These are phyloP conservation scores for Polylopha cassiicola DNA, from an alignment of 2,888 invertebrate genomes.

Conservation along the genomic window DNA sequence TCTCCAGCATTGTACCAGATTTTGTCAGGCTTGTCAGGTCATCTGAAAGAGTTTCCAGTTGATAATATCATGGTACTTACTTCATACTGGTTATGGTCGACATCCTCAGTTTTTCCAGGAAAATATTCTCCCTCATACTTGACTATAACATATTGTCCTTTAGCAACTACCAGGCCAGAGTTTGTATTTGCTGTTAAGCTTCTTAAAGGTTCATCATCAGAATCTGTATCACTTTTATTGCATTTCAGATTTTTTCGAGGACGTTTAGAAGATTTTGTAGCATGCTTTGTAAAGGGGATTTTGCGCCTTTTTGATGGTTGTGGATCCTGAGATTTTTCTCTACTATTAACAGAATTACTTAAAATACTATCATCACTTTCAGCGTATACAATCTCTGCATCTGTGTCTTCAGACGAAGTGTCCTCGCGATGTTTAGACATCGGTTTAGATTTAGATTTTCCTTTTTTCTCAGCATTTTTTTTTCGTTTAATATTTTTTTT, in stretches of 20 bases:
- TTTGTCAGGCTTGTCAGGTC: conserved; percentile 25
- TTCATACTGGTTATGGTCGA: conserved; percentile 22
- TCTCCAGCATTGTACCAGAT: conserved; percentile 23
- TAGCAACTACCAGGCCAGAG: conserved; percentile 7
- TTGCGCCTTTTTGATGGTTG: conserved; percentile 1
- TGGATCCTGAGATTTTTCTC: conserved; percentile 1
- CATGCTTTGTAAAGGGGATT: no score
- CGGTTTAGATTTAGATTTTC: conserved; percentile 5
- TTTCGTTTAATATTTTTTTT: conserved; percentile 8
- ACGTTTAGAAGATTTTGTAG: no score
- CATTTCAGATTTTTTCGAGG: no score
- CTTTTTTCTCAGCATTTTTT: conserved; percentile 3
- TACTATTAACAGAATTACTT: no score
- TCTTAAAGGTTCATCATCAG: conserved; percentile 1
- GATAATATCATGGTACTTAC: conserved; percentile 24
- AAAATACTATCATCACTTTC: conserved; percentile 19
- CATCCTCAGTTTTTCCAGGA: conserved; percentile 19
- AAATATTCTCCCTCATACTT: conserved; percentile 9
- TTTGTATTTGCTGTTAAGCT: conserved; percentile 14
- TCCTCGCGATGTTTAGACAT: conserved; percentile 12
- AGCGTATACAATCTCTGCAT: conserved; percentile 16
- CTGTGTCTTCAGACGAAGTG: conserved; percentile 9
- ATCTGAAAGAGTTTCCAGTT: conserved; percentile 23
- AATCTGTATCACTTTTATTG: neutral
- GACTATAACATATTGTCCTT: conserved; percentile 12